Percentiles rank a stretch among this genome's conserved stretches.
Evolutionary conservation across 2,888 invertebrate species (phyloP).

Genomic region (Ethmia dodecea): DNA sequence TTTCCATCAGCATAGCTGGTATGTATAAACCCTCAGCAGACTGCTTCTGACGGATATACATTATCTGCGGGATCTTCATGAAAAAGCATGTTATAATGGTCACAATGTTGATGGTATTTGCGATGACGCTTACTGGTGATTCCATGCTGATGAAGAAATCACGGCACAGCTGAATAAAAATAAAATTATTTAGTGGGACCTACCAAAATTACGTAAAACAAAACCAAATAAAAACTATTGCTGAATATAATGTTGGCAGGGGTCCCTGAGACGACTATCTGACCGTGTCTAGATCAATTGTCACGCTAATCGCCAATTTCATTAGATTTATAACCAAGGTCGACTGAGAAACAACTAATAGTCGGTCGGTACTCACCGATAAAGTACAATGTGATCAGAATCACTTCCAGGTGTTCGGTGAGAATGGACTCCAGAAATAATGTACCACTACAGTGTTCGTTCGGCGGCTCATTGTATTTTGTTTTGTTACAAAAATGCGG

Average conservation of each 20-base stretch:
- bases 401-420: too few species aligned
- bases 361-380: too few species aligned
- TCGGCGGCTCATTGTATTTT: too few species aligned
- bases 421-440: too few species aligned
- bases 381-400: too few species aligned
- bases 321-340: conserved; percentile 30
- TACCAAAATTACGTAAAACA: conserved; percentile 2
- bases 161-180: not conserved
- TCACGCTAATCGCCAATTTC: conserved; percentile 30
- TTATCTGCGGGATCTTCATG: conserved; percentile 90
- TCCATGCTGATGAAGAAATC: conserved; percentile 29
- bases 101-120: conserved; percentile 79
- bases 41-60: conserved; percentile 79
- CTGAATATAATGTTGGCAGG: conserved; percentile 24
- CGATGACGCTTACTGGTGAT: conserved; percentile 26
- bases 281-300: conserved; percentile 26
- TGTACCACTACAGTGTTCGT: too few species aligned
- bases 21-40: conserved; percentile 84
- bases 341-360: conserved; percentile 12
- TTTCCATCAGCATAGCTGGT: conserved; percentile 81
- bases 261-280: too few species aligned
- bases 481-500: too few species aligned
- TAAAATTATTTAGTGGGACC: too few species aligned
- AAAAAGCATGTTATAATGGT: conserved; percentile 87
- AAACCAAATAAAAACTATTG: not conserved